Base-by-base conservation (phyloP, 2,888 invertebrate genomes). In the Nomada ruficornis region DNA sequence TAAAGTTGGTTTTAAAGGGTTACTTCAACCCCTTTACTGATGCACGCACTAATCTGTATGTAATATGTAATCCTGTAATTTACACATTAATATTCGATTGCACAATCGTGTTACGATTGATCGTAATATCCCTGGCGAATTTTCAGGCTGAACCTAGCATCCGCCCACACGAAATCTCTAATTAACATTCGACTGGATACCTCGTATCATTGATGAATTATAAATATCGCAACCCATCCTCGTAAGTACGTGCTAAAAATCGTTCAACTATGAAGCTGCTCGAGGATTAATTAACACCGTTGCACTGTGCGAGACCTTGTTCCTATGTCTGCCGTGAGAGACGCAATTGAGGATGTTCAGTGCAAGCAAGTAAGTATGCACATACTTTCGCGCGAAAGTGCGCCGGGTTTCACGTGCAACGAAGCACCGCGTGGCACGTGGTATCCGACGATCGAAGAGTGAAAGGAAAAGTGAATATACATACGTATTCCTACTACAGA, bases 401-500 rank as follows among this genome's bases (percentile, higher is more conserved):
- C 55, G 0, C 2, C 11, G 7, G 15, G n/a, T 69, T 69, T 44
- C 18, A 69, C 23, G 18, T 26, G 59, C 44, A 26, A 29, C 50
- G 47, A 29, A 15, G 20, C 18, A 13, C 42, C 23, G 15, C 23
- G n/a, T 23, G 36, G 63, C 64, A 72, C 62, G 52, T 62, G 36
- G 50, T 20, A 54, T n/a, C 36, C 7, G 36, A 9, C 23, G 52
- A 63, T 63, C 42, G 20, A 72, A 42, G 18, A 73, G 55, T 73
- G 64, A 64, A 64, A 55, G 73, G 23, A 73, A 73, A 64, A 64
- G 55, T 55, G 20, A 20, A 54, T 36, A 23, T 23, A 36, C 36
- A 36, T 7, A 36, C 1, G 36, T 36, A 54, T 42, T 64, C n/a
- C 20, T 26, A 54, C 42, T 55, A 42, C 13, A 36, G 26, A 26